Percentiles rank a stretch among this genome's conserved stretches.
phyloP scores from a whole-genome alignment of 2,888 invertebrate species.

The Drosophila melanosoma region DNA sequence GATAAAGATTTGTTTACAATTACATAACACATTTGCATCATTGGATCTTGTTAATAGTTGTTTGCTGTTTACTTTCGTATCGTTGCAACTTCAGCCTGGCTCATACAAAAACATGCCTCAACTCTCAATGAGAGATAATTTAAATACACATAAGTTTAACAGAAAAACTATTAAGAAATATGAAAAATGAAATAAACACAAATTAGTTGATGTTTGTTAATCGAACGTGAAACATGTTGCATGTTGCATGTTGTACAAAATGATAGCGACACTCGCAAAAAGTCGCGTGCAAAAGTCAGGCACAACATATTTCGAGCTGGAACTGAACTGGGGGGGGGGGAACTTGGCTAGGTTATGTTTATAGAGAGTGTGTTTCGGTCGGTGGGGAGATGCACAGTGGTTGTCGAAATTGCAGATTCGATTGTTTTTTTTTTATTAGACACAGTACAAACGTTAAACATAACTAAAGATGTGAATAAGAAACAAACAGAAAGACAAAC shows the following conservation, averaged over 20 bases:
- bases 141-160: constrained; percentile 23
- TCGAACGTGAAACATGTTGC: constrained; percentile 39
- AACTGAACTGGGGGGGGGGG: background rate
- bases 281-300: constrained; percentile 53
- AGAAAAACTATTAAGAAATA: constrained; percentile 18
- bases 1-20: constrained; percentile 7
- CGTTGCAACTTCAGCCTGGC: constrained; percentile 3
- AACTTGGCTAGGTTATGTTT: background rate
- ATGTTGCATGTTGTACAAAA: constrained; percentile 30
- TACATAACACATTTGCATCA: constrained; percentile 12
- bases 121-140: constrained; percentile 9
- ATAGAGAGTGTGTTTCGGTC: background rate
- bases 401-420: constrained; percentile 15
- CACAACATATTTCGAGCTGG: constrained; percentile 42
- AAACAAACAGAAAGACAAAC: constrained; percentile 4
- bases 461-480: constrained; percentile 2
- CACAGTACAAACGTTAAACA: constrained; percentile 31
- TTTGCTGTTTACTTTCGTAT: constrained; percentile 6
- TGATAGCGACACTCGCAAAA: constrained; percentile 35
- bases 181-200: constrained; percentile 5
- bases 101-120: constrained; percentile 34
- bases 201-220: constrained; percentile 48
- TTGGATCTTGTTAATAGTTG: constrained; percentile 6
- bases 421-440: constrained; percentile 39
- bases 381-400: constrained; percentile 2